Conservation (phyloP, 2,888 invertebrate genomes). For the Xestia rhomboidea region DNA sequence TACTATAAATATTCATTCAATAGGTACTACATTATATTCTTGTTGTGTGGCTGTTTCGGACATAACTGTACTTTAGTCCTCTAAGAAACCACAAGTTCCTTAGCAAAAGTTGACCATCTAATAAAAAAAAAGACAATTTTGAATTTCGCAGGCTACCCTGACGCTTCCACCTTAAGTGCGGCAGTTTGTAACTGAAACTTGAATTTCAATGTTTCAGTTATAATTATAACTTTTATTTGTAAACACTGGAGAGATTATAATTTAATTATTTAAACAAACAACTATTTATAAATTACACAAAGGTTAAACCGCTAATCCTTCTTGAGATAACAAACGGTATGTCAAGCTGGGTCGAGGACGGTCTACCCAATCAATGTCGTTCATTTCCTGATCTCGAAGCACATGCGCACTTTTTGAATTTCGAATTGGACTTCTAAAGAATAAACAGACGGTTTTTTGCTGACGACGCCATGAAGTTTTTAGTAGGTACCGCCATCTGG, state of each 20-base stretch:
- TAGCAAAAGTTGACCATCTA: neutral
- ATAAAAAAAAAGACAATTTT: too few relatives aligned
- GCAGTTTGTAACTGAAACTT: neutral
- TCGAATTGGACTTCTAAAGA: constrained; percentile 30
- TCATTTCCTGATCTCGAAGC: constrained; percentile 45
- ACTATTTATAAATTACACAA: constrained; percentile 20
- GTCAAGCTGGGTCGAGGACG: constrained; percentile 16
- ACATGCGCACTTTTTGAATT: constrained; percentile 49
- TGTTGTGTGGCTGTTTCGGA: neutral
- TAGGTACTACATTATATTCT: neutral
- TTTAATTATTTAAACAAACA: constrained; percentile 27
- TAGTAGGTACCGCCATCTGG: neutral
- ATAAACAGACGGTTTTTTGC: constrained; percentile 9
- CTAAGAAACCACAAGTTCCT: neutral
- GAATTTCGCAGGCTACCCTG: too few relatives aligned
- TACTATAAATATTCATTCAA: neutral
- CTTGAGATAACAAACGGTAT: constrained; percentile 31
- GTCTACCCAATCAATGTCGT: constrained; percentile 35
- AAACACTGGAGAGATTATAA: constrained; percentile 28
- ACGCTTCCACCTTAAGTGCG: neutral
- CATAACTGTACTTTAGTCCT: neutral
- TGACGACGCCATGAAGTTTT: neutral
- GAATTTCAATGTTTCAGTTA: neutral
- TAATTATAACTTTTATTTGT: constrained; percentile 33
- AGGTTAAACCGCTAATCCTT: constrained; percentile 38